Evolutionary conservation across 2,113 vertebrate genomes (phyloP).

Genomic region (Hippoglossus stenolepis): DNA sequence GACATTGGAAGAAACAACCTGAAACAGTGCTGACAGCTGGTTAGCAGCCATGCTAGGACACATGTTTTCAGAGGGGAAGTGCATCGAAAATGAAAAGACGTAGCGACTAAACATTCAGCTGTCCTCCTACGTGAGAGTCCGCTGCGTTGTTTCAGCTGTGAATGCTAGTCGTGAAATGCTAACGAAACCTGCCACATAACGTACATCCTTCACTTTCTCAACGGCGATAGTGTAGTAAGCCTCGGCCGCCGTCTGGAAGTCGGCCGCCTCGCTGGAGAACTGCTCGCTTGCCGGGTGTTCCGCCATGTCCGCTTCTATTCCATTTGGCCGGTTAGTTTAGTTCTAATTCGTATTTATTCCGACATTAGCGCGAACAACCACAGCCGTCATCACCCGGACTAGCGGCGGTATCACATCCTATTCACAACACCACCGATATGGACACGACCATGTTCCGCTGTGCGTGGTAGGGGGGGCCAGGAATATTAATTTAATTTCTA

Average conservation of each 20-base stretch:
- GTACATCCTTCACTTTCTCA: constrained; percentile 84
- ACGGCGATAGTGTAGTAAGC: constrained; percentile 81
- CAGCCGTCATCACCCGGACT: constrained; percentile 57
- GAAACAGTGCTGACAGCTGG: constrained; percentile 22
- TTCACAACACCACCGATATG: constrained; percentile 59
- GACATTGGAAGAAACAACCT: not conserved
- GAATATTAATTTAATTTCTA: not conserved
- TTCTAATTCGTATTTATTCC: not conserved
- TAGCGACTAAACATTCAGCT: not conserved
- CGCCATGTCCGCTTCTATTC: constrained; percentile 62
- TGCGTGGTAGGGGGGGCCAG: not conserved
- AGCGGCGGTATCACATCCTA: constrained; percentile 61
- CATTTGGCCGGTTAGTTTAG: constrained; percentile 24
- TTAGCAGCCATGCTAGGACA: not conserved
- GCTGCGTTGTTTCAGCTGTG: constrained; percentile 25
- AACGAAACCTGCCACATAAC: constrained; percentile 74
- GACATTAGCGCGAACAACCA: not conserved
- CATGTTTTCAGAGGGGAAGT: too few species aligned
- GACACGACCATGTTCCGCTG: constrained; percentile 38
- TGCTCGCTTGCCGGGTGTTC: constrained; percentile 68
- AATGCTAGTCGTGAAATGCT: constrained; percentile 66
- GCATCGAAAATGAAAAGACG: not conserved
- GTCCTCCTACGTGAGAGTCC: constrained; percentile 7
- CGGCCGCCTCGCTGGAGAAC: constrained; percentile 56
- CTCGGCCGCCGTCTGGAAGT: constrained; percentile 72